A percentile compares a stretch with the other conserved stretches of the same genome.
phyloP scores from a whole-genome alignment of 2,113 vertebrate species.

The Scopus umbretta region DNA sequence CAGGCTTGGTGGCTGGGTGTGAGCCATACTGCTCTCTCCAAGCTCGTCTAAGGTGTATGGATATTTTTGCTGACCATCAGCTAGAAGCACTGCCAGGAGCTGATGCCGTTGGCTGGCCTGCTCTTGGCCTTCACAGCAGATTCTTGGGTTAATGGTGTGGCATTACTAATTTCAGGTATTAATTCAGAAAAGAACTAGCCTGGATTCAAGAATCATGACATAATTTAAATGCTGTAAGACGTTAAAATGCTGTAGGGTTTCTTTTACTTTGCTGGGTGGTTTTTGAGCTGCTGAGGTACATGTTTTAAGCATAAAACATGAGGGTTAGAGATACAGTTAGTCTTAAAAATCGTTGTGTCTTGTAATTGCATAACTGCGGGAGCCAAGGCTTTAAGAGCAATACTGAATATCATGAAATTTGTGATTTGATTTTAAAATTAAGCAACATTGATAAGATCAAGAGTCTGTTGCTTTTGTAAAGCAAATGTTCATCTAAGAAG shows the following conservation, averaged over 20 bases:
- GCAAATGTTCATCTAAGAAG: neutral
- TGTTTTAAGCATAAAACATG: neutral
- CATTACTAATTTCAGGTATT: neutral
- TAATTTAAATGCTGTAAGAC: neutral
- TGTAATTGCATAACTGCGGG: neutral
- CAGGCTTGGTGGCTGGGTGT: neutral
- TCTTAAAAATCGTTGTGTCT: neutral
- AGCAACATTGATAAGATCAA: neutral
- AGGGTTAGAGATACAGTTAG: neutral
- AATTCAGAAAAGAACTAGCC: neutral
- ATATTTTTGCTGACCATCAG: neutral
- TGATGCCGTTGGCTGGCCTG: neutral
- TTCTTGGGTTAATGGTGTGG: neutral
- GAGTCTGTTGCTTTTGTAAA: neutral
- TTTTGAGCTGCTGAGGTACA: neutral
- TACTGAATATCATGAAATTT: neutral
- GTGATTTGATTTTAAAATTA: conserved; percentile 20
- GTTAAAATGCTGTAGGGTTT: neutral
- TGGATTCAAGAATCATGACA: neutral
- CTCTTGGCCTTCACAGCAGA: neutral
- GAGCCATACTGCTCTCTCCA: fast-evolving
- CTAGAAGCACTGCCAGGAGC: neutral
- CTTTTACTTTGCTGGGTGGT: neutral
- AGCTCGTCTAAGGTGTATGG: fast-evolving
- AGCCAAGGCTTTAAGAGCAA: neutral